Evolutionary conservation across 2,888 invertebrate species (phyloP).

Genomic region (Drymonia ruficornis): DNA sequence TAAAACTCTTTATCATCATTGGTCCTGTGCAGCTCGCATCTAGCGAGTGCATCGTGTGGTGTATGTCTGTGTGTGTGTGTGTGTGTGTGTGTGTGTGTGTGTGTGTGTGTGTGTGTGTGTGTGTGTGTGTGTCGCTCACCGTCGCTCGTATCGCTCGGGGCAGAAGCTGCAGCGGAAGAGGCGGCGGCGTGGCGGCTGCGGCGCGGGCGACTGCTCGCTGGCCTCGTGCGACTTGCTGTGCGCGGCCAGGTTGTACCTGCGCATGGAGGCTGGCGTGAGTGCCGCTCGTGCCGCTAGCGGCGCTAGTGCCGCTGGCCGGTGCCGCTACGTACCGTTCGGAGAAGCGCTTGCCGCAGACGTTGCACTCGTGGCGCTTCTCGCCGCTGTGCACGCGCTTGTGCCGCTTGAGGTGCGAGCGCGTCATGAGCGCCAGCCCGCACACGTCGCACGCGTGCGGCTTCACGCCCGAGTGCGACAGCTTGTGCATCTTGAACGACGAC

Average conservation of each 20-base stretch:
- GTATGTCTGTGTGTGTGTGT: too few relatives aligned
- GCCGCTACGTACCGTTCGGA: slow-evolving; percentile 72
- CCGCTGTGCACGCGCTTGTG: slow-evolving; percentile 88
- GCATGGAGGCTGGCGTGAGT: neutral
- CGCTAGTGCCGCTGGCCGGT: too few relatives aligned
- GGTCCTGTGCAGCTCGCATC: neutral
- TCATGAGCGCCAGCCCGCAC: slow-evolving; percentile 86
- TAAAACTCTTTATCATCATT: too few relatives aligned
- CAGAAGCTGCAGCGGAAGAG: slow-evolving; percentile 79
- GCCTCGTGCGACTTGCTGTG: slow-evolving; percentile 73
- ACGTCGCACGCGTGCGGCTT: slow-evolving; percentile 85
- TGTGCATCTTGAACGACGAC: slow-evolving; percentile 89
- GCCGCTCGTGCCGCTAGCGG: too few relatives aligned
- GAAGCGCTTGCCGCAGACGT: slow-evolving; percentile 84
- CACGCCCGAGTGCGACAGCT: slow-evolving; percentile 86
- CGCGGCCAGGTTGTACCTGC: slow-evolving; percentile 75
- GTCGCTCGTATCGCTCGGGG: slow-evolving; percentile 72
- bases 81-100: too few relatives aligned
- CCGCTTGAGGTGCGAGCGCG: slow-evolving; percentile 87
- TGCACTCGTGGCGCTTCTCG: slow-evolving; percentile 85
- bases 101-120: too few relatives aligned
- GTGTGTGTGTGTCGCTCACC: slow-evolving; percentile 25
- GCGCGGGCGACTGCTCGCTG: slow-evolving; percentile 22
- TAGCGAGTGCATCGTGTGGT: too few relatives aligned
- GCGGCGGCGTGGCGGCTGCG: slow-evolving; percentile 48